Base-by-base conservation (phyloP, 2,888 invertebrate species). In the Elmis aenea region DNA sequence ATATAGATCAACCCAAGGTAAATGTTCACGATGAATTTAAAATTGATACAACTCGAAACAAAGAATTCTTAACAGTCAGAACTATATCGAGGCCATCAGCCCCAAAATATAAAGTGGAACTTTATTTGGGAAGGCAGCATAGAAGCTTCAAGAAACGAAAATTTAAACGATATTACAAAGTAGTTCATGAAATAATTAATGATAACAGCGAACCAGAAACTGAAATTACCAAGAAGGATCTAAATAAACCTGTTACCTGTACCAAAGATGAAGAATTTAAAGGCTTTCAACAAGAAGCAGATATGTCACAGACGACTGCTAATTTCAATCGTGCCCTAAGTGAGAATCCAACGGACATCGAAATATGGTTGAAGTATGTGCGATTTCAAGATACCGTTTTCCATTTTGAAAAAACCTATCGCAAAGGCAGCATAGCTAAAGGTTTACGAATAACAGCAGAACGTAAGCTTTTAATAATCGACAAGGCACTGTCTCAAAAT, bases 51-150 rank as follows among this genome's bases (percentile, higher is more conserved):
- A 68, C 65, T 26, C 61, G 71, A 27, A 78, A 77, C 24, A 67
- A 61, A 29, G 76, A 74, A 29, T 80, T 80, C 59, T 65, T 75
- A 25, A 67, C 66, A 1, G 74, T 83, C 2, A 66, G 72, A 18
- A 83, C 79, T 1, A 70, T 86, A 8, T 76, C 79, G 42, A 73
- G 76, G 33, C 80, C 81, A 2, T 74, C 76, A 1, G 72, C 78
- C 32, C 81, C 85, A 1, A 71, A 69, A 65, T 85, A 71, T 51
- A 45, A 34, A 38, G 38, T 58, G 18, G 46, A 49, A 33, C 55
- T 55, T 46, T 50, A 55, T 38, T 39, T 56, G 18, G 37, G 40
- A 50, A 55, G 43, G 8, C 28, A 27, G 15, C 38, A 9, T 43
- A 52, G 11, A 51, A 52, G 46, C 26, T 42, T 24, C 46, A 55